A percentile compares a stretch with the other conserved stretches of the same genome.
These are phyloP conservation scores for Epinephelus lanceolatus DNA, from an alignment of 2,113 vertebrate species.

Conservation along the genomic window DNA sequence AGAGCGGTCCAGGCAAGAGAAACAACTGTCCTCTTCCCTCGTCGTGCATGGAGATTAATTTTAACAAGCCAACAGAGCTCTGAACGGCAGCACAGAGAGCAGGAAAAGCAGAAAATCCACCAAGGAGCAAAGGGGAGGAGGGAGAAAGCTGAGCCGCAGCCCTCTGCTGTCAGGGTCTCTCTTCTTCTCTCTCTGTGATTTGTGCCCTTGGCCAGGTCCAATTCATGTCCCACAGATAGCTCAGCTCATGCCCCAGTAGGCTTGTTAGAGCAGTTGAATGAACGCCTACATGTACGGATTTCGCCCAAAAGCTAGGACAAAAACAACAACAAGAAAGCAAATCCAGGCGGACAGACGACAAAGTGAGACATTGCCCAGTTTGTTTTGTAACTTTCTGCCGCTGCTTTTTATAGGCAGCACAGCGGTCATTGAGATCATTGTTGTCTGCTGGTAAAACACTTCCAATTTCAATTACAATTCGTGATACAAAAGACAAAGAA, in stretches of 20 bases:
- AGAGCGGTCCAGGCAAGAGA: slow-evolving; percentile 51
- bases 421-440: slow-evolving; percentile 53
- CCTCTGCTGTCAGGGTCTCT: slow-evolving; percentile 81
- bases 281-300: slow-evolving; percentile 77
- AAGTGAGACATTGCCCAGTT: slow-evolving; percentile 77
- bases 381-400: slow-evolving; percentile 72
- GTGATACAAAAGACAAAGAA: slow-evolving; percentile 21
- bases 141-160: slow-evolving; percentile 65
- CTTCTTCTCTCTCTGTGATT: slow-evolving; percentile 75
- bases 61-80: slow-evolving; percentile 76
- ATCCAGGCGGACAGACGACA: slow-evolving; percentile 76
- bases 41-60: slow-evolving; percentile 74
- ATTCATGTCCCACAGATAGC: slow-evolving; percentile 81
- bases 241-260: slow-evolving; percentile 81
- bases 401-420: slow-evolving; percentile 58
- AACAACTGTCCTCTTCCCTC: slow-evolving; percentile 69
- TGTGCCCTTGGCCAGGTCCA: slow-evolving; percentile 80
- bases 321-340: slow-evolving; percentile 80
- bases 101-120: slow-evolving; percentile 68
- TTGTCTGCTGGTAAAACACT: slow-evolving; percentile 56
- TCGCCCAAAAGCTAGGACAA: slow-evolving; percentile 74
- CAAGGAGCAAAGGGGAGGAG: slow-evolving; percentile 70
- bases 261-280: slow-evolving; percentile 81
- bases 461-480: slow-evolving; percentile 59
- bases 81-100: slow-evolving; percentile 58